A percentile compares a stretch with the other conserved stretches of the same genome.
Conservation (phyloP, 1,140 invertebrate species). For the Drosophila serrata region DNA sequence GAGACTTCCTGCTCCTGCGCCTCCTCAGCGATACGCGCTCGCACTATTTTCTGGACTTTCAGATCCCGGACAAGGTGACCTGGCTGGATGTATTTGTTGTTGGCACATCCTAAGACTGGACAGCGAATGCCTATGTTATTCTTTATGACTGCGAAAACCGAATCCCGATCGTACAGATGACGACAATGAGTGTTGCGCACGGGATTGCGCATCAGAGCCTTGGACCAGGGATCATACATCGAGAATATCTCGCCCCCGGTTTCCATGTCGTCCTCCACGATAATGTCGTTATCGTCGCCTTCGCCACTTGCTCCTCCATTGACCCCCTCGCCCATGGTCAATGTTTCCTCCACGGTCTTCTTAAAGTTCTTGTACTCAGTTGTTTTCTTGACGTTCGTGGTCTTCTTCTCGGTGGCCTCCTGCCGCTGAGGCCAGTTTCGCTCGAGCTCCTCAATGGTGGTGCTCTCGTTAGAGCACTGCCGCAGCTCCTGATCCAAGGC, state of each 20-base stretch:
- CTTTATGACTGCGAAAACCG: constrained; percentile 38
- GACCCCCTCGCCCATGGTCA: no score
- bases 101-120: constrained; percentile 53
- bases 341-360: not conserved
- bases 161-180: constrained; percentile 57
- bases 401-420: constrained; percentile 8
- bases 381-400: constrained; percentile 17
- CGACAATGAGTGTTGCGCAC: constrained; percentile 54
- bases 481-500: constrained; percentile 6
- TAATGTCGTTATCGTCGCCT: constrained; percentile 12
- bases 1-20: not conserved
- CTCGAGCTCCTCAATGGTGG: constrained; percentile 35
- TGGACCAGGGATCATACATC: constrained; percentile 60
- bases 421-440: not conserved
- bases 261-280: constrained; percentile 7
- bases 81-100: constrained; percentile 31
- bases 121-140: constrained; percentile 29
- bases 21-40: not conserved
- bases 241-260: constrained; percentile 28
- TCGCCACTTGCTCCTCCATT: not conserved
- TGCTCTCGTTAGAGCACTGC: constrained; percentile 2
- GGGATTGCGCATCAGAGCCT: constrained; percentile 47
- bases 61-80: constrained; percentile 24
- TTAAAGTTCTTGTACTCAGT: constrained; percentile 45
- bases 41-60: not conserved